phyloP scores from a whole-genome alignment of 1,140 invertebrate genomes.

The Trichoplusia ni region DNA sequence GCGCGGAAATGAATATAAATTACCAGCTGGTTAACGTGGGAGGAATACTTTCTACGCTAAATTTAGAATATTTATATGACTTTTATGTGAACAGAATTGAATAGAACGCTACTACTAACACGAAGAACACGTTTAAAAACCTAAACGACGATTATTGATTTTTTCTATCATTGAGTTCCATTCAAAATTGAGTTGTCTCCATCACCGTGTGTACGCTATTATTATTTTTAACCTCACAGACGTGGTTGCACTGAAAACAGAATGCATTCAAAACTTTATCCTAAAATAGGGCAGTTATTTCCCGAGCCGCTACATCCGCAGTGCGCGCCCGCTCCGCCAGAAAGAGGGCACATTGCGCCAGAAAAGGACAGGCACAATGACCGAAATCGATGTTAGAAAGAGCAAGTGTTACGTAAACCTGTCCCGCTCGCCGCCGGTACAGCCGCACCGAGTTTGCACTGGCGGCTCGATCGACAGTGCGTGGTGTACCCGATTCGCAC shows the following conservation, averaged over 20 bases:
- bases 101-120: too few species aligned
- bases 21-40: too few species aligned
- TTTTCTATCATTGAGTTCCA: not conserved
- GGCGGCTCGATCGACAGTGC: slow-evolving; percentile 41
- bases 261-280: slow-evolving; percentile 41
- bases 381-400: slow-evolving; percentile 73
- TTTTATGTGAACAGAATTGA: too few species aligned
- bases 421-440: slow-evolving; percentile 62
- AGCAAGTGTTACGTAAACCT: slow-evolving; percentile 11
- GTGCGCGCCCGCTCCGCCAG: slow-evolving; percentile 54
- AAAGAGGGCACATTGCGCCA: slow-evolving; percentile 46
- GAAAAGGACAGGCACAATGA: slow-evolving; percentile 52
- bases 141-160: not conserved
- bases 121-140: too few species aligned
- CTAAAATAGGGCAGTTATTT: slow-evolving; percentile 67
- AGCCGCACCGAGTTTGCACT: slow-evolving; percentile 62
- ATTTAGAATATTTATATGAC: too few species aligned
- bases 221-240: slow-evolving; percentile 7
- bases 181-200: not conserved
- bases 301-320: slow-evolving; percentile 61
- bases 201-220: not conserved
- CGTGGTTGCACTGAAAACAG: not conserved
- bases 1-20: too few species aligned
- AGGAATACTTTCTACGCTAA: too few species aligned
- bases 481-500: slow-evolving; percentile 44